A percentile compares a stretch with the other conserved stretches of the same genome.
Evolutionary conservation across 1,140 invertebrate genomes (phyloP).

Genomic region (Drosophila pseudoananassae): DNA sequence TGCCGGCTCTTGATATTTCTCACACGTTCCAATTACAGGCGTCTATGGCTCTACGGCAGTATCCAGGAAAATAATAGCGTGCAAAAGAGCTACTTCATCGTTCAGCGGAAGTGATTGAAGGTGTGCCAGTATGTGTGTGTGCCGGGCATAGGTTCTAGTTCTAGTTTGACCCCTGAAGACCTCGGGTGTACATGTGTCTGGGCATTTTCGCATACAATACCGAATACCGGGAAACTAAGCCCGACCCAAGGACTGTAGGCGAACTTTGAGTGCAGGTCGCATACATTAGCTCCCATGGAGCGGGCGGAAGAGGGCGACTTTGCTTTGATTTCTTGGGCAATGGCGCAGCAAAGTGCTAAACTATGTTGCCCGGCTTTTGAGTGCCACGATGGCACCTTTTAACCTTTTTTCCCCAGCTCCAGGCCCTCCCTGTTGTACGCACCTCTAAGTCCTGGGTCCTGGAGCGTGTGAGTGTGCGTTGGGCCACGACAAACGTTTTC

Average conservation of each 20-base stretch:
- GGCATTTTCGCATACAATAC: conserved; percentile 68
- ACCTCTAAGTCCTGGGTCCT: conserved; percentile 35
- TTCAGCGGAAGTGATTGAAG: conserved; percentile 83
- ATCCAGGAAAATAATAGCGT: conserved; percentile 81
- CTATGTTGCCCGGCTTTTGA: conserved; percentile 80
- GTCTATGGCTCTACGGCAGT: conserved; percentile 12
- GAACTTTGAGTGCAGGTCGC: conserved; percentile 79
- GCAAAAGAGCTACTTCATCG: conserved; percentile 83
- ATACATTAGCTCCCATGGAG: conserved; percentile 57
- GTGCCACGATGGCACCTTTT: conserved; percentile 66
- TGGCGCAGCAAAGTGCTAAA: conserved; percentile 78
- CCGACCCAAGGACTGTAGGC: conserved; percentile 48
- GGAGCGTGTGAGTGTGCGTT: conserved; percentile 25
- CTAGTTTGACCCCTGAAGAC: conserved; percentile 31
- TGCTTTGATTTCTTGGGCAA: conserved; percentile 75
- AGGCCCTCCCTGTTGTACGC: conserved; percentile 45
- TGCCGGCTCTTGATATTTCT: conserved; percentile 75
- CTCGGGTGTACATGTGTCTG: conserved; percentile 34
- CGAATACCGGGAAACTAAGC: conserved; percentile 14
- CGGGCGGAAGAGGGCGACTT: conserved; percentile 19
- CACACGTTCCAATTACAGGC: conserved; percentile 83
- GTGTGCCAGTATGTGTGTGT: conserved; percentile 64
- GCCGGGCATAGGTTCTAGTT: conserved; percentile 5
- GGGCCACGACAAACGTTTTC: conserved; percentile 80
- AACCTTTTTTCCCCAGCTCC: conserved; percentile 43